Conservation (phyloP, 2,797 vertebrate species). For the Mormyrus proboscirostris region DNA sequence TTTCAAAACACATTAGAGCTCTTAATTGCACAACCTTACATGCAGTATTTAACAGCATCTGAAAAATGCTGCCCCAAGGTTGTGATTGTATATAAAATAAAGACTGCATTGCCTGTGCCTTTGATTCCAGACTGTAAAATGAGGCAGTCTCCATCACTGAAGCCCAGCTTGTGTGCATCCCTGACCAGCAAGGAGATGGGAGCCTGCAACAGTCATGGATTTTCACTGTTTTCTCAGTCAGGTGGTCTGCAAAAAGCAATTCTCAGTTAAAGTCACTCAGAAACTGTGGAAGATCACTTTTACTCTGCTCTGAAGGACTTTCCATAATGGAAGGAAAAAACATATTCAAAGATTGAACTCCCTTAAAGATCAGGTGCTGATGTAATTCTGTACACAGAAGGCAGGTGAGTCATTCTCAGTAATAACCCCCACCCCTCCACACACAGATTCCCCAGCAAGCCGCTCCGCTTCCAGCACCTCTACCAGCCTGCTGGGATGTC, state of each 20-base stretch:
- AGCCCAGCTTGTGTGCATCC: slow-evolving; percentile 78
- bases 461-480: slow-evolving; percentile 63
- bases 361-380: background rate
- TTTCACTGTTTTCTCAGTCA: slow-evolving; percentile 78
- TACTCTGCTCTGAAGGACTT: background rate
- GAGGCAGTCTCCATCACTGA: slow-evolving; percentile 76
- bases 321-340: background rate
- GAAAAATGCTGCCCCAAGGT: background rate
- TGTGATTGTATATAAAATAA: background rate
- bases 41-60: background rate
- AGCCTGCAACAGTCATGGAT: slow-evolving; percentile 77
- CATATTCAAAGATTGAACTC: background rate
- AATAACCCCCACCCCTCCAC: slow-evolving; percentile 36
- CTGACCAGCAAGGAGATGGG: slow-evolving; percentile 80
- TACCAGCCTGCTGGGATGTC: slow-evolving; percentile 73
- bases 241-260: slow-evolving; percentile 55
- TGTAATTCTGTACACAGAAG: background rate
- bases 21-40: background rate
- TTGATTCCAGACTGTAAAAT: slow-evolving; percentile 80
- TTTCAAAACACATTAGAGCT: background rate
- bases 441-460: slow-evolving; percentile 75
- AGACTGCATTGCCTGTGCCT: background rate
- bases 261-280: background rate
- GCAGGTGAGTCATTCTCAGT: background rate
- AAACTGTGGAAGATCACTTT: background rate